Percentiles rank a stretch among this genome's conserved stretches.
Conservation (phyloP, 2,888 invertebrate species). For the Cybosia mesomella region DNA sequence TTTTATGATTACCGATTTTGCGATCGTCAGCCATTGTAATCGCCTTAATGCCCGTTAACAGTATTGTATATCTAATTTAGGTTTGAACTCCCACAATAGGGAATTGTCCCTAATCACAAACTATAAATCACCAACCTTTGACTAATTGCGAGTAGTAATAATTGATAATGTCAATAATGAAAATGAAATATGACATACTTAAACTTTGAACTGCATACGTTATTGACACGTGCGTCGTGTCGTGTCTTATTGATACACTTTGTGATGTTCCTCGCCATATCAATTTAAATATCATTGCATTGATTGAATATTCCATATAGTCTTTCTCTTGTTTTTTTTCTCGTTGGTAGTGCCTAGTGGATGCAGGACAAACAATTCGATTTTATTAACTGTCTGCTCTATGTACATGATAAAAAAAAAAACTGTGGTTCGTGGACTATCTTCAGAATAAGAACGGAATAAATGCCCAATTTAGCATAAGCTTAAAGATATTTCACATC, state of each 20-base stretch:
- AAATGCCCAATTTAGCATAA: not conserved
- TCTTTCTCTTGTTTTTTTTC: not conserved
- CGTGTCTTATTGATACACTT: conserved; percentile 10
- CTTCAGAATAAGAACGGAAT: not conserved
- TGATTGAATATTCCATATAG: conserved; percentile 10
- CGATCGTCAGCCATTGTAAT: too few species aligned
- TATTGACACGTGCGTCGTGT: conserved; percentile 15
- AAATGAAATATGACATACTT: not conserved
- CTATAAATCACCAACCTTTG: not conserved
- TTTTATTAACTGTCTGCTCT: not conserved
- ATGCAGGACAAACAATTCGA: not conserved
- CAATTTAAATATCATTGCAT: conserved; percentile 14
- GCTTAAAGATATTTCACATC: too few species aligned
- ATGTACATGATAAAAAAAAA: not conserved
- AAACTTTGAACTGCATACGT: conserved; percentile 15
- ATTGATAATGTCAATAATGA: too few species aligned
- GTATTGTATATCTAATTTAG: not conserved
- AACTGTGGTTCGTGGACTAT: too few species aligned
- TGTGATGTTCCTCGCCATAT: not conserved
- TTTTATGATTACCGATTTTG: too few species aligned
- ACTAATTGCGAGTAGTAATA: not conserved
- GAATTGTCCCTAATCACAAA: not conserved
- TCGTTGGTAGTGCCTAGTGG: not conserved
- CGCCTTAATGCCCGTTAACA: not conserved
- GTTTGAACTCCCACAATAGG: not conserved